Evolutionary conservation across 2,888 invertebrate genomes (phyloP).

Genomic region (Microctonus hyperodae): DNA sequence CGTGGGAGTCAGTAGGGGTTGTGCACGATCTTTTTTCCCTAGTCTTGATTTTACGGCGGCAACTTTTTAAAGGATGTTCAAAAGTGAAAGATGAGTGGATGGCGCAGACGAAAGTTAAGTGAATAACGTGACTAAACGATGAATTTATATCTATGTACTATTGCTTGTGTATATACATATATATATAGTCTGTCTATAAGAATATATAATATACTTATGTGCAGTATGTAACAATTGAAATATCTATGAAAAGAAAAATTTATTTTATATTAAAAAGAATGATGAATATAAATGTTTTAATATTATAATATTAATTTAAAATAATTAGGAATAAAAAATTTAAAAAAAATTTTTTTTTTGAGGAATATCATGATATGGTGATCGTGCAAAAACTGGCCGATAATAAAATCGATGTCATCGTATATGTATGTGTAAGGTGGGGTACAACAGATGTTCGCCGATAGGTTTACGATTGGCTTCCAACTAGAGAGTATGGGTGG

Average conservation of each 20-base stretch:
- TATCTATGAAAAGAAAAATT: too few species aligned
- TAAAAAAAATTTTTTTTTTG: not conserved
- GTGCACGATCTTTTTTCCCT: not conserved
- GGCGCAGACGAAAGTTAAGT: slow-evolving; percentile 20
- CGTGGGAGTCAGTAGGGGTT: slow-evolving; percentile 20
- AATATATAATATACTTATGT: not conserved
- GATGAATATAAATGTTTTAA: too few species aligned
- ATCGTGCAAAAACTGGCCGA: slow-evolving; percentile 16
- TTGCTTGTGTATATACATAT: not conserved
- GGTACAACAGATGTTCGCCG: slow-evolving; percentile 57
- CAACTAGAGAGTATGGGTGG: slow-evolving; percentile 35
- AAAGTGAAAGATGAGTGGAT: slow-evolving; percentile 36
- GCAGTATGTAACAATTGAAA: too few species aligned
- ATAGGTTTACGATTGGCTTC: slow-evolving; percentile 55
- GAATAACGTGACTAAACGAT: slow-evolving; percentile 1
- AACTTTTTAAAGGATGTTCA: slow-evolving; percentile 40
- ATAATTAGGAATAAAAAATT: not conserved
- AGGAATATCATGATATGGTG: not conserved
- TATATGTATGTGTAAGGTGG: not conserved
- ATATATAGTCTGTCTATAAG: not conserved
- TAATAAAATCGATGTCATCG: slow-evolving; percentile 25
- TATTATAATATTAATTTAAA: not conserved
- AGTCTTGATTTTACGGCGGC: slow-evolving; percentile 35
- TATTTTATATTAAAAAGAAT: too few species aligned
- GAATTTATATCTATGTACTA: not conserved